A percentile compares a stretch with the other conserved stretches of the same genome.
Evolutionary conservation across 2,113 vertebrate genomes (phyloP).

Genomic region (Vidua chalybeata): DNA sequence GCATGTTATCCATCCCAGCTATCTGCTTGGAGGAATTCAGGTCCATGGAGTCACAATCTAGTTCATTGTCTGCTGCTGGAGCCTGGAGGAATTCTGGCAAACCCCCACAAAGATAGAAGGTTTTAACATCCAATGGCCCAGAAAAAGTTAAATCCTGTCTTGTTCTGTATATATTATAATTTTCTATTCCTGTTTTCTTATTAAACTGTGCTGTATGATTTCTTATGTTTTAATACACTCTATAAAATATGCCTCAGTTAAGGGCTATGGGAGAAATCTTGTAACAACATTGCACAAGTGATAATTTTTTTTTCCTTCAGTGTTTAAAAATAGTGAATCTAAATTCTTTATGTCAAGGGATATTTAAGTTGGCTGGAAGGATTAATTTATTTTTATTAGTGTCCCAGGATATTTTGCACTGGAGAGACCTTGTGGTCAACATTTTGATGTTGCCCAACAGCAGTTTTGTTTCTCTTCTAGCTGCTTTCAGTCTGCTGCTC

Average conservation of each 20-base stretch:
- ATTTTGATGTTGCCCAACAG: not conserved
- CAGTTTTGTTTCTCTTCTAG: not conserved
- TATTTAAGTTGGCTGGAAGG: conserved; percentile 44
- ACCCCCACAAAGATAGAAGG: not conserved
- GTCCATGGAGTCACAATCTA: conserved; percentile 11
- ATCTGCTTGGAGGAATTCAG: conserved; percentile 30
- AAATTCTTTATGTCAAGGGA: conserved; percentile 43
- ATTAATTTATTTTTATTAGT: conserved; percentile 46
- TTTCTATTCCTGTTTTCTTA: conserved; percentile 9
- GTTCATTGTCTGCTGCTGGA: conserved; percentile 12
- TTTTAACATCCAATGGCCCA: not conserved
- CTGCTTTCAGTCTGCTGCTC: not conserved
- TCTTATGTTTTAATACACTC: not conserved
- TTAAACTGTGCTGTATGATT: not conserved
- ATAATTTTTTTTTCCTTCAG: conserved; percentile 12
- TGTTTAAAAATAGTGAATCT: conserved; percentile 51
- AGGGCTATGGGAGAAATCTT: conserved; percentile 40
- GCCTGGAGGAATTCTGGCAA: conserved; percentile 12
- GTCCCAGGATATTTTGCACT: conserved; percentile 9
- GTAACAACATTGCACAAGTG: conserved; percentile 16
- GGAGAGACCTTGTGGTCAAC: not conserved
- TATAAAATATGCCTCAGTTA: conserved; percentile 1
- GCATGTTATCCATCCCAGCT: not conserved
- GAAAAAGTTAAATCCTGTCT: not conserved
- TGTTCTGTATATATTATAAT: not conserved